Percentiles rank a stretch among this genome's conserved stretches.
phyloP scores from a whole-genome alignment of 2,888 invertebrate genomes.

The Morpho helenor region DNA sequence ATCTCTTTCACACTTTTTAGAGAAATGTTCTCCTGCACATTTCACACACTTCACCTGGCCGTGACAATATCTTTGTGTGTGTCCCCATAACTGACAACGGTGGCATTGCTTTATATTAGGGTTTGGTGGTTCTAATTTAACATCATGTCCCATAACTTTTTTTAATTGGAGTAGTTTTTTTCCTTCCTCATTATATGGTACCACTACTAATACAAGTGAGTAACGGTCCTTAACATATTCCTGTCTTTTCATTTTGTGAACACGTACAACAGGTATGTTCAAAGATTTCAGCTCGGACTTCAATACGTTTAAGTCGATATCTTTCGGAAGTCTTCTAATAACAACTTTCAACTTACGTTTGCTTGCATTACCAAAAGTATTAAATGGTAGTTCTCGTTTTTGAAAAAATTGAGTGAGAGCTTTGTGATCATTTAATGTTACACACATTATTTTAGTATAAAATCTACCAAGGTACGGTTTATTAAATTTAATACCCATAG shows the following conservation, averaged over 20 bases:
- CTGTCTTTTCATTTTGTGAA: slow-evolving; percentile 49
- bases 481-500: slow-evolving; percentile 40
- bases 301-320: slow-evolving; percentile 37
- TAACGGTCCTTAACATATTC: slow-evolving; percentile 32
- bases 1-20: slow-evolving; percentile 44
- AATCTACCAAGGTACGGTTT: slow-evolving; percentile 32
- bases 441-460: slow-evolving; percentile 42
- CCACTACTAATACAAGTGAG: slow-evolving; percentile 43
- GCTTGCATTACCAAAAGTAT: slow-evolving; percentile 49
- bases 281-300: slow-evolving; percentile 40
- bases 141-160: slow-evolving; percentile 39
- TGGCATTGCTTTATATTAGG: slow-evolving; percentile 51
- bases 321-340: slow-evolving; percentile 46
- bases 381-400: slow-evolving; percentile 45
- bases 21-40: slow-evolving; percentile 53
- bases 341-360: slow-evolving; percentile 52
- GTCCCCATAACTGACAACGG: slow-evolving; percentile 64
- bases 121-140: slow-evolving; percentile 48
- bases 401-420: slow-evolving; percentile 43
- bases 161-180: slow-evolving; percentile 38
- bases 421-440: slow-evolving; percentile 42
- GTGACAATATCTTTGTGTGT: slow-evolving; percentile 55
- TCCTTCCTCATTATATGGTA: slow-evolving; percentile 42
- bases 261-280: slow-evolving; percentile 44
- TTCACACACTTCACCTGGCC: slow-evolving; percentile 54